Conservation (phyloP, 2,888 invertebrate genomes). For the Euzophera pinguis region DNA sequence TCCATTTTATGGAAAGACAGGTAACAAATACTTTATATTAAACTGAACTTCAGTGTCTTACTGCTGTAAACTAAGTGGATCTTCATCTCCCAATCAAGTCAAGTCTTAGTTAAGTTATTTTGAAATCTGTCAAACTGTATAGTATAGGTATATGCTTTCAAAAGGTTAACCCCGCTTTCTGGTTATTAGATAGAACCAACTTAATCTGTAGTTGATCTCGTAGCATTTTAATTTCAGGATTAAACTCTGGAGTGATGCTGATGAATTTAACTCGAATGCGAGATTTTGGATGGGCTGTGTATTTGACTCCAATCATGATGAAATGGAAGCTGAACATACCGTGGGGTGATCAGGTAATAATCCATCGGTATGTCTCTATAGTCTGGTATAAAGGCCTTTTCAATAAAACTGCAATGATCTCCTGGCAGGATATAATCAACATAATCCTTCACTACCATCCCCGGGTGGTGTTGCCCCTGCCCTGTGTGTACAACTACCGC, state of each 20-base stretch:
- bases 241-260: conserved; percentile 98
- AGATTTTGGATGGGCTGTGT: conserved; percentile 90
- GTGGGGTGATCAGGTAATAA: conserved; percentile 98
- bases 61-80: no score
- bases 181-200: no score
- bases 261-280: conserved; percentile 98
- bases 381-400: no score
- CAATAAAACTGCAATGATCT: neutral
- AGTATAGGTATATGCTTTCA: no score
- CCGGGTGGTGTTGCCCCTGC: conserved; percentile 88
- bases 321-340: conserved; percentile 92
- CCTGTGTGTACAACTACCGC: conserved; percentile 94
- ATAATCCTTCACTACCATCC: conserved; percentile 91
- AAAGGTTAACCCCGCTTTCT: no score
- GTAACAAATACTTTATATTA: conserved; percentile 53
- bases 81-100: no score
- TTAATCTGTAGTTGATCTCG: no score
- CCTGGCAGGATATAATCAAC: conserved; percentile 90
- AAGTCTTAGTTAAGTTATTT: no score
- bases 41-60: neutral
- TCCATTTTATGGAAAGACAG: conserved; percentile 93
- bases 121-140: no score
- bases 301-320: conserved; percentile 90
- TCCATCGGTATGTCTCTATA: no score
- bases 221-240: no score